A percentile compares a stretch with the other conserved stretches of the same genome.
Evolutionary conservation across 2,797 vertebrate species (phyloP).

Genomic region (Glyptemys insculpta): DNA sequence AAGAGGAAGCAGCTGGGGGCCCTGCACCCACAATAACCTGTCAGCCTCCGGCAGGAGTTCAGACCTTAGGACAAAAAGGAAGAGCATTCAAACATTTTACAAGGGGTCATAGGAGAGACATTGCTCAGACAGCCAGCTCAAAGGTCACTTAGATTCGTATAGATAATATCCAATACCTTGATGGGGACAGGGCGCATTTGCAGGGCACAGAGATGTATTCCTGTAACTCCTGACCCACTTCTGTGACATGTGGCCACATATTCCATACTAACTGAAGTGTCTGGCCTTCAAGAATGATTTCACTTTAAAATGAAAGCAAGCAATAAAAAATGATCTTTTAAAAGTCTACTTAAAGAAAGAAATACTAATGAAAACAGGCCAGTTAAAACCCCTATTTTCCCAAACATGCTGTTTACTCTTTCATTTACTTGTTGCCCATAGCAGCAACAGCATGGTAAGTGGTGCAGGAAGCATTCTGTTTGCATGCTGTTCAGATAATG

Average conservation of each 20-base stretch:
- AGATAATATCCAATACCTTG: neutral
- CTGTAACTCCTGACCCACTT: neutral
- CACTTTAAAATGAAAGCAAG: neutral
- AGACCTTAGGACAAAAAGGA: neutral
- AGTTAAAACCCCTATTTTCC: neutral
- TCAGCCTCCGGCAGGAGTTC: neutral
- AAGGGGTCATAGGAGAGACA: neutral
- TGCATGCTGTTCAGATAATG: neutral
- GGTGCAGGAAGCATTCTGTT: neutral
- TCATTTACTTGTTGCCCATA: neutral
- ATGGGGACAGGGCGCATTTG: constrained; percentile 8
- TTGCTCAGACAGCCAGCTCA: neutral
- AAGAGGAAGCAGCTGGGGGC: fast-evolving
- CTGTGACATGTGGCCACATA: neutral
- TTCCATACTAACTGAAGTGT: neutral
- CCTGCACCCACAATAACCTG: fast-evolving
- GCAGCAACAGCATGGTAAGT: neutral
- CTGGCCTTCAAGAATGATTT: neutral
- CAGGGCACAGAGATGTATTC: fast-evolving
- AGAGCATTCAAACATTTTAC: neutral
- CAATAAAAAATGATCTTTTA: neutral
- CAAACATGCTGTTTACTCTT: neutral
- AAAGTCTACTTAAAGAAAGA: neutral
- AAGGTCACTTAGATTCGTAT: neutral
- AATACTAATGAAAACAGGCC: neutral